A percentile compares a stretch with the other conserved stretches of the same genome.
Evolutionary conservation across 2,888 invertebrate species (phyloP).

Genomic region (Drosophila villosipedis): DNA sequence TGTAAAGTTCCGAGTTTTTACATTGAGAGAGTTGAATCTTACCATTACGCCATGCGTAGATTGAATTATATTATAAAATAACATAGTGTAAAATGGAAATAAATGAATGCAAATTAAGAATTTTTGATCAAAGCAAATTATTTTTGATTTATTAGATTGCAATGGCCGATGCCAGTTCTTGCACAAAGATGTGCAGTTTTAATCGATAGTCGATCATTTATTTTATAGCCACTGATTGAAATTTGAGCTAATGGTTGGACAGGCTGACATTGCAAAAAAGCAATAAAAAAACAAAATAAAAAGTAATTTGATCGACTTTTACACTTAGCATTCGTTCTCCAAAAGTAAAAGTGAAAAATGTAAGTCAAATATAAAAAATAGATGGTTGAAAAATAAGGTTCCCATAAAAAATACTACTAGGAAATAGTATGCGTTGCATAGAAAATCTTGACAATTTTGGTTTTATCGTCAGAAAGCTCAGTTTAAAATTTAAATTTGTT

Average conservation of each 20-base stretch:
- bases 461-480: not conserved
- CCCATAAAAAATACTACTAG: too few relatives aligned
- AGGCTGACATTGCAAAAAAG: not conserved
- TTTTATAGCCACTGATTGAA: not conserved
- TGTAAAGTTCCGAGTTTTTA: not conserved
- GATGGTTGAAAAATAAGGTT: not conserved
- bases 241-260: not conserved
- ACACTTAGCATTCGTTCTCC: not conserved
- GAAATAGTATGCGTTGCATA: not conserved
- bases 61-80: not conserved
- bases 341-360: not conserved
- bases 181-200: not conserved
- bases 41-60: too few relatives aligned
- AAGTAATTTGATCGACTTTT: not conserved
- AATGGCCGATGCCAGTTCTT: not conserved
- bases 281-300: not conserved
- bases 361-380: not conserved
- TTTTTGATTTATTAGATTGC: not conserved
- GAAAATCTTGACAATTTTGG: not conserved
- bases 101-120: not conserved
- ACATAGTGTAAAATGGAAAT: not conserved
- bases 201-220: too few relatives aligned
- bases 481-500: not conserved
- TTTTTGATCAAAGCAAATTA: not conserved
- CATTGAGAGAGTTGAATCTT: too few relatives aligned